These are phyloP conservation scores for Hemibagrus wyckioides DNA, from an alignment of 2,113 vertebrate genomes.

Conservation along the genomic window DNA sequence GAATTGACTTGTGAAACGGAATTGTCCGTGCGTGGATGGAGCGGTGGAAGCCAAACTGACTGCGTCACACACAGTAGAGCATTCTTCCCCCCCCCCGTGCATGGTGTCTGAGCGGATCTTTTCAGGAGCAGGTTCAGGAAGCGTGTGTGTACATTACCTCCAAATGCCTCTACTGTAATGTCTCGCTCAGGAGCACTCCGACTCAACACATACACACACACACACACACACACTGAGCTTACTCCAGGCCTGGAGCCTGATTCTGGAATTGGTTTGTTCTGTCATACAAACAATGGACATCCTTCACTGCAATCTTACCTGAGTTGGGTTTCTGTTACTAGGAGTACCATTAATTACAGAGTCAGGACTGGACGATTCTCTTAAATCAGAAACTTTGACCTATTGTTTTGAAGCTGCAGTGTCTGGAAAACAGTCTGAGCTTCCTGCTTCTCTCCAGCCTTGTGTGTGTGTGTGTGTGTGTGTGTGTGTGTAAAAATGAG, in stretches of 20 bases:
- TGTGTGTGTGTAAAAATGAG: constrained; percentile 59
- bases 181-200: background rate
- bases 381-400: background rate
- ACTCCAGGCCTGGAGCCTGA: background rate
- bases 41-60: background rate
- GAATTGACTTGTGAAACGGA: background rate
- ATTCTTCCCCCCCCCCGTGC: constrained; percentile 11
- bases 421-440: constrained; percentile 23
- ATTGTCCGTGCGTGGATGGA: background rate
- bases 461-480: constrained; percentile 50
- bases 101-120: constrained; percentile 3
- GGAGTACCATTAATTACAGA: background rate
- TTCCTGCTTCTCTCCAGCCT: constrained; percentile 58
- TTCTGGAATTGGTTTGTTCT: background rate
- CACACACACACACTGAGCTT: background rate
- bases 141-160: constrained; percentile 1
- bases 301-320: background rate
- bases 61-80: background rate
- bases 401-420: background rate
- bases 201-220: background rate
- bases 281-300: background rate
- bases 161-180: background rate
- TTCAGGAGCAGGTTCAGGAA: constrained; percentile 10
- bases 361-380: no score
- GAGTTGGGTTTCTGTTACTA: background rate